Base-by-base conservation (phyloP, 2,888 invertebrate species). In the Lochmaea capreae region DNA sequence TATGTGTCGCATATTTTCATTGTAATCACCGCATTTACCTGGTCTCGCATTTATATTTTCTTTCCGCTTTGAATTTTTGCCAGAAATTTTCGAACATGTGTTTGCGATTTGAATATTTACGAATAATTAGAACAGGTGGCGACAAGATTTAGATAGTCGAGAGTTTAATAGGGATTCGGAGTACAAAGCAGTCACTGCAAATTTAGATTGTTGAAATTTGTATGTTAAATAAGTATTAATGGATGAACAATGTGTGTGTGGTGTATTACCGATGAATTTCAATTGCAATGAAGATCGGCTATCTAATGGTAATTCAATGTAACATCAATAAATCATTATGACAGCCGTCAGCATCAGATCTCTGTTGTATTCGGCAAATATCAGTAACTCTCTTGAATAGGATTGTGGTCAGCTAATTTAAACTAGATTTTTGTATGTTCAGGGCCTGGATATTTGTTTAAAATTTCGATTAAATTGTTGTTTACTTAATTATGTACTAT, bases 51-150 rank as follows among this genome's bases (percentile, higher is more conserved):
- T n/a, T 61, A n/a, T 68, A 59, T 58, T 68, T 67, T 54, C 65
- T 49, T 70, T 58, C 66, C 66, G 61, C 43, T n/a, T 71, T 74
- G 74, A 74, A 39, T 46, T 39, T n/a, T 26, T 69, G 74, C 74
- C 71, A 74, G 66, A 57, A 62, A 54, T 42, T 73, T 69, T 43
- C 18, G 43, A 22, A 49, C 57, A 63, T 57, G 67, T 67, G 49
- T 67, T 67, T 54, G 63, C 52, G 22, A 52, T 61, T 57, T 26
- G 12, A 26, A 58, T 58, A 58, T 22, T 14, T 14, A 8, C 49
- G n/a, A n/a, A 49, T 49, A 49, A 49, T 49, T 49, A 14, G 14
- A 49, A n/a, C 49, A 49, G 49, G 49, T 49, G 49, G 49, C 14
- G 49, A 49, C n/a, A n/a, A n/a, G 2, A 49, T 49, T 49, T 49